Base-by-base conservation (phyloP, 2,113 vertebrate genomes). In the Hydrolagus affinis region DNA sequence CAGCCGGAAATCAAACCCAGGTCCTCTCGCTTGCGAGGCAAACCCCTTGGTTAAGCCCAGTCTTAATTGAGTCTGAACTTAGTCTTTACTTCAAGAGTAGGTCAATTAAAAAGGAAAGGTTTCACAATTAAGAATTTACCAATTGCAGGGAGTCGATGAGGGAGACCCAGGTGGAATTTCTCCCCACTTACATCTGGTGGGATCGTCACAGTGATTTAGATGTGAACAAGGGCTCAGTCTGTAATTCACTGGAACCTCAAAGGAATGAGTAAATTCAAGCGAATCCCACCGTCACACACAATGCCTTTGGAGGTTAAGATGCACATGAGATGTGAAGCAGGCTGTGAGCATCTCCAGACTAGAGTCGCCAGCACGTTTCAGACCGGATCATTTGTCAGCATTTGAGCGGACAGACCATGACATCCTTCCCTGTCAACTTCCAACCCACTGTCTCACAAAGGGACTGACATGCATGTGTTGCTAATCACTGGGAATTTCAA, bases 321-420 rank as follows among this genome's bases (percentile, higher is more conserved):
- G 17, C 75, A 77, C 44, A 77, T 77, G n/a, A 15, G 57, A 78
- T 78, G 59, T 78, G 8, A 78, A 78, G n/a, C 57, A 78, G 76
- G 23, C 62, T 78, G 59, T 62, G n/a, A 85, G 14, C 73, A 70
- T 11, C 72, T 62, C 68, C 71, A 74, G 85, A 73, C 15, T 23
- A 73, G 60, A 60, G 71, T 23, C n/a, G 60, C 62, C 10, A 74
- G 83, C 23, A 73, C 60, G 21, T 71, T 30, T 44, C 44, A 23
- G 19, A 74, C 85, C 21, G 15, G 62, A 57, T 74, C n/a, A 85
- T 85, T 72, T 85, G 70, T 85, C 85, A 25, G n/a, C 69, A 57
- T 71, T 85, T 85, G 71, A 59, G 56, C 64, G 28, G 59, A 80
- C 11, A 85, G 44, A 56, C 32, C 69, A 59, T 60, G 44, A 15